phyloP scores from a whole-genome alignment of 2,888 invertebrate genomes.

The Apotomis betuletana region DNA sequence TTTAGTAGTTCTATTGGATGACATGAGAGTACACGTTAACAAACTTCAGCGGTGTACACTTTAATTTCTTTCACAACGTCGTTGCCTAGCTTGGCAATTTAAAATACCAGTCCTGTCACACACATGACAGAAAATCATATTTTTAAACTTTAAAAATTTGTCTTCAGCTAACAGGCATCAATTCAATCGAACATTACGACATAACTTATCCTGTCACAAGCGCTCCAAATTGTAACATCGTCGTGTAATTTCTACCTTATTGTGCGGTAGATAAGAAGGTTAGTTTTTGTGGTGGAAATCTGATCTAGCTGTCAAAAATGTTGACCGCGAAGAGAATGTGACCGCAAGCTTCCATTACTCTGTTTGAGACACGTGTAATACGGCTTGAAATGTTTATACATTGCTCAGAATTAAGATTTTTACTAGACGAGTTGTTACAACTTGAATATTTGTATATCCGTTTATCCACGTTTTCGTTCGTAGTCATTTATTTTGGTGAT shows the following conservation, averaged over 20 bases:
- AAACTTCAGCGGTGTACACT: too few relatives aligned
- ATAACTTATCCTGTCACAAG: constrained; percentile 24
- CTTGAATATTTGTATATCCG: background rate
- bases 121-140: constrained; percentile 10
- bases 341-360: constrained; percentile 41
- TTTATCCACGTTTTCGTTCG: too few relatives aligned
- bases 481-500: too few relatives aligned
- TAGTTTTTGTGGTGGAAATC: constrained; percentile 32
- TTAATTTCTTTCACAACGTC: too few relatives aligned
- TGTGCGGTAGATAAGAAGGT: constrained; percentile 9
- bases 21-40: too few relatives aligned
- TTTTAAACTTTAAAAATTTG: constrained; percentile 20
- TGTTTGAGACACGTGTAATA: constrained; percentile 39
- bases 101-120: constrained; percentile 9
- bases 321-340: constrained; percentile 42
- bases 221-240: constrained; percentile 4
- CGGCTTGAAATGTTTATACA: constrained; percentile 21
- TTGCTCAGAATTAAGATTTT: constrained; percentile 21
- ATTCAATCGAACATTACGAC: constrained; percentile 42
- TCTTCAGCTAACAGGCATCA: constrained; percentile 40
- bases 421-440: background rate
- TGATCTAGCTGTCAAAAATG: constrained; percentile 43
- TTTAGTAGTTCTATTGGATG: too few relatives aligned
- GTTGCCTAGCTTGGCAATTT: background rate
- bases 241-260: constrained; percentile 9